These are phyloP conservation scores for Tympanuchus pallidicinctus DNA, from an alignment of 2,113 vertebrate genomes.

Conservation along the genomic window DNA sequence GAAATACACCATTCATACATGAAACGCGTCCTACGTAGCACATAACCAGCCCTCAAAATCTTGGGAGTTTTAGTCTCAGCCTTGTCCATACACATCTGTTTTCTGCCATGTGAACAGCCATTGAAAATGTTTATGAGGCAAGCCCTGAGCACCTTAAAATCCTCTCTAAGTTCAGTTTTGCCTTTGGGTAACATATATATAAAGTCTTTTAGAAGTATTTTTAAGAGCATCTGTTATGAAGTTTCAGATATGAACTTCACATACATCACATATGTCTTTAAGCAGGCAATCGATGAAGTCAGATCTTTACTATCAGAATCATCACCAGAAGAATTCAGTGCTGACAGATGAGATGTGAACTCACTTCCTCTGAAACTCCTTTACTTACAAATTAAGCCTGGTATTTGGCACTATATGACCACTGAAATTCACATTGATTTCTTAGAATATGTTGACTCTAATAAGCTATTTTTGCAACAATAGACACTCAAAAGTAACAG, in stretches of 20 bases:
- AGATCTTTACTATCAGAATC: neutral
- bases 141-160: neutral
- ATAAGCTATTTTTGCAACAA: neutral
- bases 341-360: neutral
- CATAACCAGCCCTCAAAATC: neutral
- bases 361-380: neutral
- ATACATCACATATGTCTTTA: neutral
- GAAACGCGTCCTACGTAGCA: slow-evolving; percentile 32
- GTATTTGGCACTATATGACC: neutral
- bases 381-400: neutral
- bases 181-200: neutral
- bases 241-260: slow-evolving; percentile 1
- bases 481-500: neutral
- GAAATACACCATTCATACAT: neutral
- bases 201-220: neutral
- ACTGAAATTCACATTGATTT: neutral
- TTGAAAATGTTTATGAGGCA: neutral
- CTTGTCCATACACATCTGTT: slow-evolving; percentile 30
- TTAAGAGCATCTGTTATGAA: slow-evolving; percentile 45
- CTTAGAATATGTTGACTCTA: neutral
- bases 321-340: neutral
- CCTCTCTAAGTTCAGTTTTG: neutral
- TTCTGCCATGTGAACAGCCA: neutral
- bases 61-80: neutral
- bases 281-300: neutral